Evolutionary conservation across 2,888 invertebrate genomes (phyloP).

Genomic region (Andrena marginata): DNA sequence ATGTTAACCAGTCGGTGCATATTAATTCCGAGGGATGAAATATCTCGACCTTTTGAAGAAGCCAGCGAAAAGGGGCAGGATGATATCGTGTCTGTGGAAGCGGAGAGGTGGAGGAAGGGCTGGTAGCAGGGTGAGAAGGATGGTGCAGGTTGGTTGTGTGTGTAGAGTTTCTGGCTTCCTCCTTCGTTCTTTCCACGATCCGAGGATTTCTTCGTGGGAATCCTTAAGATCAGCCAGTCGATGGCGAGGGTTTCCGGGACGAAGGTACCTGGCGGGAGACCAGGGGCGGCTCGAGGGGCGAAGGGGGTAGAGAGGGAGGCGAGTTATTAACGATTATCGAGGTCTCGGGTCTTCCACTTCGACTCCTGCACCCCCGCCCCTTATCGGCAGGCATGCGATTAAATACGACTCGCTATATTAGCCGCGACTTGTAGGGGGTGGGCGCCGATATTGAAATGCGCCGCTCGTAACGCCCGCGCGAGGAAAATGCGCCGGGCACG

Average conservation of each 20-base stretch:
- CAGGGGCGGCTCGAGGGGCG: slow-evolving; percentile 5
- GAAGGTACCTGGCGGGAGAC: slow-evolving; percentile 5
- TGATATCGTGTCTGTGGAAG: slow-evolving; percentile 17
- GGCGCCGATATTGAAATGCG: slow-evolving; percentile 67
- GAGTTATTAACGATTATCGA: slow-evolving; percentile 79
- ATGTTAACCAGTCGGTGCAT: slow-evolving; percentile 76
- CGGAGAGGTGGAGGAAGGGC: neutral
- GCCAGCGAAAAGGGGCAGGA: slow-evolving; percentile 36
- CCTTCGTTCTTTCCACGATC: slow-evolving; percentile 47
- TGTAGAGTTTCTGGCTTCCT: slow-evolving; percentile 44
- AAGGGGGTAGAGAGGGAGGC: slow-evolving; percentile 21
- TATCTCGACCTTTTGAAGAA: slow-evolving; percentile 75
- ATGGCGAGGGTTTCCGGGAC: slow-evolving; percentile 50
- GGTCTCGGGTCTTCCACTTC: slow-evolving; percentile 59
- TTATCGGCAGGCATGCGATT: slow-evolving; percentile 63
- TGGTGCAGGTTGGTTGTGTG: slow-evolving; percentile 14
- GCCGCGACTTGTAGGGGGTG: slow-evolving; percentile 22
- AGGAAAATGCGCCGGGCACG: slow-evolving; percentile 40
- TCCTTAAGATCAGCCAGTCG: slow-evolving; percentile 67
- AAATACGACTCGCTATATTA: slow-evolving; percentile 67
- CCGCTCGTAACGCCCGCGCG: slow-evolving; percentile 45
- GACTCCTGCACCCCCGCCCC: slow-evolving; percentile 10
- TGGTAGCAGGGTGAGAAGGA: no score
- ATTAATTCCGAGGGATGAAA: slow-evolving; percentile 75
- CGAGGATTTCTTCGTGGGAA: slow-evolving; percentile 70